These are phyloP conservation scores for Pelobates cultripes DNA, from an alignment of 2,797 vertebrate species.

Conservation along the genomic window DNA sequence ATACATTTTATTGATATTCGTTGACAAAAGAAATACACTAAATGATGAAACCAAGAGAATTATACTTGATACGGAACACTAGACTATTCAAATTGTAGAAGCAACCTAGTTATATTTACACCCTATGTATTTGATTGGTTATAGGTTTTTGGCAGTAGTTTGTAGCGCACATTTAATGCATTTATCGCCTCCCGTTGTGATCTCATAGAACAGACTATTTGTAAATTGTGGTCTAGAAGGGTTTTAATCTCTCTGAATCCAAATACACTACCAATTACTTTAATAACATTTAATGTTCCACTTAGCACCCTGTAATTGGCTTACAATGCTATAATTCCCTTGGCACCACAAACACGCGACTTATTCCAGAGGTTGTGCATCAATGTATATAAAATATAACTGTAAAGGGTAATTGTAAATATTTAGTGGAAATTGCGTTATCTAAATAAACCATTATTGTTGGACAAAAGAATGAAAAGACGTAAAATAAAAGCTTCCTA, in stretches of 20 bases:
- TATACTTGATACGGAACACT: background rate
- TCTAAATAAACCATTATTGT: slow-evolving; percentile 8
- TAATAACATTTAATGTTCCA: slow-evolving; percentile 7
- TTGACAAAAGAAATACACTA: too few relatives aligned
- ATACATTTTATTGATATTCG: too few relatives aligned
- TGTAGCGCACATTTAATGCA: background rate
- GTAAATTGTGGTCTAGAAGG: slow-evolving; percentile 1
- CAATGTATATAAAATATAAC: slow-evolving; percentile 29
- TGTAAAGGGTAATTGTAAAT: slow-evolving; percentile 41
- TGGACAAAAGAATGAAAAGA: slow-evolving; percentile 1
- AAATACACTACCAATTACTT: slow-evolving; percentile 18
- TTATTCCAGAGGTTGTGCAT: background rate
- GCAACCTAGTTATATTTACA: background rate
- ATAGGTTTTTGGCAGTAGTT: background rate
- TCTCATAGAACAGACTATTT: slow-evolving; percentile 3
- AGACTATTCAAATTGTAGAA: background rate
- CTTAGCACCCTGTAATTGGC: slow-evolving; percentile 39
- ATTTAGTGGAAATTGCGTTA: slow-evolving; percentile 14
- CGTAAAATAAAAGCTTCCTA: slow-evolving; percentile 16
- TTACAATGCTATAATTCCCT: slow-evolving; percentile 20
- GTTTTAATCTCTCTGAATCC: background rate
- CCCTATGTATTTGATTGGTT: background rate
- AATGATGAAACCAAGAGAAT: background rate
- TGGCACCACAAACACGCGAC: background rate
- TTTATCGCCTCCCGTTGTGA: background rate